Evolutionary conservation across 1,140 invertebrate genomes (phyloP).

Genomic region (Pseudomyrmex flavicornis): DNA sequence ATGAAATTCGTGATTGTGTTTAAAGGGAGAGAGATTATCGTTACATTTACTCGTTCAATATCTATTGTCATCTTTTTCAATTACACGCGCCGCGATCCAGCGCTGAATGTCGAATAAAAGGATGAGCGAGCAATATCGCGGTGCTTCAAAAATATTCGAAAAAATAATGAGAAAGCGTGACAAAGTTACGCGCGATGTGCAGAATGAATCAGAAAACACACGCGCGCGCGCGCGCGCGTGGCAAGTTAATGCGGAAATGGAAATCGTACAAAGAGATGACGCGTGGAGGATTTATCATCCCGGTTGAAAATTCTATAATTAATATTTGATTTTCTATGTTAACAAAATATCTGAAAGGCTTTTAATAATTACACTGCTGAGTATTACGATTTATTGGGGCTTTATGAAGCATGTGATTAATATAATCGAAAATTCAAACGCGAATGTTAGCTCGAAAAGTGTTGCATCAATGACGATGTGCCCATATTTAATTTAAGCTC

Average conservation of each 20-base stretch:
- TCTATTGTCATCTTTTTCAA: neutral
- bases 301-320: slow-evolving; percentile 29
- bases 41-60: neutral
- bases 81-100: neutral
- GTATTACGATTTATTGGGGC: slow-evolving; percentile 11
- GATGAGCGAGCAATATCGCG: neutral
- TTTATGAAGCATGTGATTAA: slow-evolving; percentile 39
- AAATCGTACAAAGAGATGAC: neutral
- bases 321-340: slow-evolving; percentile 5
- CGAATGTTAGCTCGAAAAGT: neutral
- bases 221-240: neutral
- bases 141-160: neutral
- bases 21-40: slow-evolving; percentile 25
- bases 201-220: too few relatives aligned
- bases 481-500: slow-evolving; percentile 19
- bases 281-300: neutral
- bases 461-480: neutral
- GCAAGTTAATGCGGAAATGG: neutral
- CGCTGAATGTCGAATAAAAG: neutral
- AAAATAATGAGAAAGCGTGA: neutral
- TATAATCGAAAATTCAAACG: slow-evolving; percentile 44
- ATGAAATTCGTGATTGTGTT: slow-evolving; percentile 26
- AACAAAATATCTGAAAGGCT: slow-evolving; percentile 30
- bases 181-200: neutral
- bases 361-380: slow-evolving; percentile 19